Evolutionary conservation across 2,113 vertebrate genomes (phyloP).

Genomic region (Gracilinanus agilis): DNA sequence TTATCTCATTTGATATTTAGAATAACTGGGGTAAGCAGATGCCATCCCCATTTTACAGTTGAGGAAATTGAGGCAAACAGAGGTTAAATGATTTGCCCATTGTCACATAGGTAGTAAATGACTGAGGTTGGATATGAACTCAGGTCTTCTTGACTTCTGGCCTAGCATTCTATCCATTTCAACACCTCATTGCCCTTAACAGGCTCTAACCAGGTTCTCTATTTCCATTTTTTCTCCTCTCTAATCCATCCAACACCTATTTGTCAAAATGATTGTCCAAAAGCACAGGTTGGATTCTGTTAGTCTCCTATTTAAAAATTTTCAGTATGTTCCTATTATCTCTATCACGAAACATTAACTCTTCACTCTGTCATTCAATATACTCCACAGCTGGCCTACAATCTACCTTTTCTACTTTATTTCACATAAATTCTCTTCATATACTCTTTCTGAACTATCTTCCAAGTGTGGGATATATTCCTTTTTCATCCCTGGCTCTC

Average conservation of each 20-base stretch:
- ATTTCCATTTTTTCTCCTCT: neutral
- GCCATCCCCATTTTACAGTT: neutral
- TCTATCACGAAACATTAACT: neutral
- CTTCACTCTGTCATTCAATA: neutral
- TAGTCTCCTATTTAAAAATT: neutral
- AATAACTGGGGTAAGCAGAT: neutral
- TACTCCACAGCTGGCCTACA: neutral
- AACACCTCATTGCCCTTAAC: neutral
- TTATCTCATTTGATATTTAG: neutral
- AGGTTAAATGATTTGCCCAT: neutral
- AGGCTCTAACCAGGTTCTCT: neutral
- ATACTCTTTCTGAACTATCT: neutral
- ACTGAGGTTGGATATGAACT: neutral
- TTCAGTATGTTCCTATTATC: neutral
- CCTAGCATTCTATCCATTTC: neutral
- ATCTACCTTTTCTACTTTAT: neutral
- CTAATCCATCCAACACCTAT: neutral
- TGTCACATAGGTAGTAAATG: neutral
- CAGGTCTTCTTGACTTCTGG: neutral
- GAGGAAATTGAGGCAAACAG: neutral
- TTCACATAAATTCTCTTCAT: neutral
- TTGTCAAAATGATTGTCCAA: neutral
- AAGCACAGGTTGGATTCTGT: neutral
- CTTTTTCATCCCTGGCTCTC: neutral
- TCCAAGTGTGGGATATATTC: neutral